Conservation (phyloP, 2,797 vertebrate genomes). For the Mormyrus hasselquistii region DNA sequence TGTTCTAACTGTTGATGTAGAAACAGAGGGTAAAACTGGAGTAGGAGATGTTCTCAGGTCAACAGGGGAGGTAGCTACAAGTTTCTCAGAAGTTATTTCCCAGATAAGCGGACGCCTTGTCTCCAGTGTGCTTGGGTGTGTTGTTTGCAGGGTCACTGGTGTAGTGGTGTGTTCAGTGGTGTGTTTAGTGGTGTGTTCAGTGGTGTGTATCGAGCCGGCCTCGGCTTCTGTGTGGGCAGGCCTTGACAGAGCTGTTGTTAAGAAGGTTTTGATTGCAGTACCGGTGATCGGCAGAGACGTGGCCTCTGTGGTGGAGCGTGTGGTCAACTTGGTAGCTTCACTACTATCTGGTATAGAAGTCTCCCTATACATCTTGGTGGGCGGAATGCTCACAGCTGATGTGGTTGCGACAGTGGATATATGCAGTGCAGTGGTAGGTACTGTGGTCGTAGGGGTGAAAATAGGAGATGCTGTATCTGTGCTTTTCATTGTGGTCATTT, state of each 20-base stretch:
- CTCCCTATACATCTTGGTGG: conserved; percentile 22
- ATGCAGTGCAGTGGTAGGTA: conserved; percentile 29
- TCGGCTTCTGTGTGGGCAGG: conserved; percentile 39
- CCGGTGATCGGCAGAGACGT: conserved; percentile 36
- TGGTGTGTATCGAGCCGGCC: conserved; percentile 37
- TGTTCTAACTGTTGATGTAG: conserved; percentile 26
- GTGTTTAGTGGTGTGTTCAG: conserved; percentile 38
- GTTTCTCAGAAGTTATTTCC: conserved; percentile 40
- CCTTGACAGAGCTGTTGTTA: conserved; percentile 24
- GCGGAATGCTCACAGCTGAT: conserved; percentile 33
- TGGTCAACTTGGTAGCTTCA: conserved; percentile 31
- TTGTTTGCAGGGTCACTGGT: conserved; percentile 40
- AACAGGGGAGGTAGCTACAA: conserved; percentile 23
- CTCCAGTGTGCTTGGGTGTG: conserved; percentile 32
- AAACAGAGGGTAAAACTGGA: conserved; percentile 26
- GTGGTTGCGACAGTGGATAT: conserved; percentile 31
- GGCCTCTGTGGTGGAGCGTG: conserved; percentile 22
- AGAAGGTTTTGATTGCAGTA: conserved; percentile 40
- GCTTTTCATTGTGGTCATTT: conserved; percentile 35
- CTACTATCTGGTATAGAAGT: conserved; percentile 33
- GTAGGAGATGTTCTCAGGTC: conserved; percentile 36
- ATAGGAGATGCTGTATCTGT: conserved; percentile 25
- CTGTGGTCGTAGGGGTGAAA: conserved; percentile 31
- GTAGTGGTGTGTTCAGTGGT: conserved; percentile 41
- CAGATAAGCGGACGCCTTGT: conserved; percentile 29